Percentiles rank a stretch among this genome's conserved stretches.
Conservation (phyloP, 2,113 vertebrate species). For the Triplophysa dalaica region DNA sequence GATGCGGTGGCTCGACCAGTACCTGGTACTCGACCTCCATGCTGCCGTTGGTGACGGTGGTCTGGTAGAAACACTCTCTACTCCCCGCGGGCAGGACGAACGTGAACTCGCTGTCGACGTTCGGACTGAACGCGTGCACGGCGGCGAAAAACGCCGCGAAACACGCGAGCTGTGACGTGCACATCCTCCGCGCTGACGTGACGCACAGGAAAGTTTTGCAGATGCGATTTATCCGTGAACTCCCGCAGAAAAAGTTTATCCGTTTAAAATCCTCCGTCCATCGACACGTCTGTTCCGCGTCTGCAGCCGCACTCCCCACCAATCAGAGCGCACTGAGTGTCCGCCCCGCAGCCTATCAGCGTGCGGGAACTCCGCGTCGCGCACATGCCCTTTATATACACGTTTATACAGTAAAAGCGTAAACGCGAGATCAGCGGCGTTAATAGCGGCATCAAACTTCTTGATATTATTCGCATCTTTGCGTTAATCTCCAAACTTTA, state of each 20-base stretch:
- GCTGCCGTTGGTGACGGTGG: slow-evolving; percentile 74
- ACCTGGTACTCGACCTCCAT: slow-evolving; percentile 91
- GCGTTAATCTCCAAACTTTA: too few species aligned
- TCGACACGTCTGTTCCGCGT: slow-evolving; percentile 32
- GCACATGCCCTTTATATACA: neutral
- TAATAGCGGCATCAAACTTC: too few species aligned
- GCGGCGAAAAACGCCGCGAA: slow-evolving; percentile 40
- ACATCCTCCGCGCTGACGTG: neutral
- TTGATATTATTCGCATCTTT: too few species aligned
- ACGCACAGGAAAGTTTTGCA: neutral
- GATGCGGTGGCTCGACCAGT: neutral
- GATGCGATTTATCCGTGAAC: neutral
- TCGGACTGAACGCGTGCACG: slow-evolving; percentile 61
- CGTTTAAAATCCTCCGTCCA: neutral
- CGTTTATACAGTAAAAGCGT: neutral
- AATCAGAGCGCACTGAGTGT: slow-evolving; percentile 54
- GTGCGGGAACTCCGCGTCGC: neutral
- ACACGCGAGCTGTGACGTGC: slow-evolving; percentile 38
- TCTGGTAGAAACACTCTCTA: slow-evolving; percentile 84
- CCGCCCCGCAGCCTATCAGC: slow-evolving; percentile 16
- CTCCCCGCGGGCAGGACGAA: slow-evolving; percentile 82
- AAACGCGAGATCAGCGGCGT: neutral
- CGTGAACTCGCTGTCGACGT: slow-evolving; percentile 83
- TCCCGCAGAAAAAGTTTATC: neutral
- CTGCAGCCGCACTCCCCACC: slow-evolving; percentile 16